phyloP scores from a whole-genome alignment of 2,113 vertebrate species.

The Hypocryptadius cinnamomeus region DNA sequence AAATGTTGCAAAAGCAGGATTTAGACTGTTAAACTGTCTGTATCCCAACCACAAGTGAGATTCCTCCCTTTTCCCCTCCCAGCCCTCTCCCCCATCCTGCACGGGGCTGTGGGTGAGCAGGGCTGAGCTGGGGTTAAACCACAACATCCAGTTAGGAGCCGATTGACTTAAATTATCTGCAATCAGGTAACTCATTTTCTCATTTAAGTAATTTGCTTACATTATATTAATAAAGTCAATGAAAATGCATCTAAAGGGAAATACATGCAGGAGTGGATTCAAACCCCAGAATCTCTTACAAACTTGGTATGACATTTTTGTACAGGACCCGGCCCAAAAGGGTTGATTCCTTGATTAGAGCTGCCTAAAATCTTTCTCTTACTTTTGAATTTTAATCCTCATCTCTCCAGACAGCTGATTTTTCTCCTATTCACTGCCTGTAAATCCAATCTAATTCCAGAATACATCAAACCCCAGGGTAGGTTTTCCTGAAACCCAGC shows the following conservation, averaged over 20 bases:
- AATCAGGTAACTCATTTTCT: not conserved
- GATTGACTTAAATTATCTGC: not conserved
- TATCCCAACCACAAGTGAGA: too few relatives aligned
- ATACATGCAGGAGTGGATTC: not conserved
- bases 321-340: not conserved
- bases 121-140: not conserved
- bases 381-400: slow-evolving; percentile 43
- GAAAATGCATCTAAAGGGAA: slow-evolving; percentile 14
- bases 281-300: not conserved
- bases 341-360: slow-evolving; percentile 18
- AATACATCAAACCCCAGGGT: not conserved
- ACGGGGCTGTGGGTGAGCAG: not conserved
- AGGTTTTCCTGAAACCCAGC: slow-evolving; percentile 30
- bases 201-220: slow-evolving; percentile 28
- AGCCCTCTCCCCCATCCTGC: not conserved
- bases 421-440: not conserved
- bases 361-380: slow-evolving; percentile 6
- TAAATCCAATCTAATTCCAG: slow-evolving; percentile 36
- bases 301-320: not conserved
- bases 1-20: not conserved
- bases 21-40: not conserved
- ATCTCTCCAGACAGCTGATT: slow-evolving; percentile 7
- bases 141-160: not conserved
- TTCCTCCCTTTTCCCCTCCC: not conserved
- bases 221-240: slow-evolving; percentile 18